Evolutionary conservation across 2,113 vertebrate species (phyloP).

Genomic region (Gambusia holbrooki): DNA sequence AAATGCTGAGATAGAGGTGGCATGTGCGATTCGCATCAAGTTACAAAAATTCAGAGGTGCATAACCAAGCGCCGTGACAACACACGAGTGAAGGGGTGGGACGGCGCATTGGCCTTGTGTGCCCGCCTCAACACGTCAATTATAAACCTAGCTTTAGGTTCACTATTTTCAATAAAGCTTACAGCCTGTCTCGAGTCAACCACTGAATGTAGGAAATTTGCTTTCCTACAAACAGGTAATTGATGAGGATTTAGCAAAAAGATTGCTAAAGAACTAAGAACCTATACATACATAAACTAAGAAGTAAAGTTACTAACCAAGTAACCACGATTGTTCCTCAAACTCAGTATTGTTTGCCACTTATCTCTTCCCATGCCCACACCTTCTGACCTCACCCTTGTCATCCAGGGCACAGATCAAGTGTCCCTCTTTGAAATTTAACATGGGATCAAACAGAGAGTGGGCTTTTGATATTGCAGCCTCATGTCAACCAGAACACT

Average conservation of each 20-base stretch:
- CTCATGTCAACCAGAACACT: slow-evolving; percentile 55
- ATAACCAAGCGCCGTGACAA: too few species aligned
- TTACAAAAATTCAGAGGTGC: too few species aligned
- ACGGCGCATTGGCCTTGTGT: too few species aligned
- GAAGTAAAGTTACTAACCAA: slow-evolving; percentile 22
- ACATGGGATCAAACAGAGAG: slow-evolving; percentile 74
- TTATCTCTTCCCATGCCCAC: slow-evolving; percentile 36
- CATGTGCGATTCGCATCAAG: too few species aligned
- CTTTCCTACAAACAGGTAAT: not conserved
- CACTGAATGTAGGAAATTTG: not conserved
- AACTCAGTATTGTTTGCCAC: slow-evolving; percentile 48
- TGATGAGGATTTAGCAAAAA: slow-evolving; percentile 36
- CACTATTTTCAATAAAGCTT: not conserved
- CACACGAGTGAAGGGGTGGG: too few species aligned
- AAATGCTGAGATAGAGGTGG: too few species aligned
- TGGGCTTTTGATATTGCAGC: slow-evolving; percentile 61
- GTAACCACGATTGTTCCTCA: slow-evolving; percentile 25
- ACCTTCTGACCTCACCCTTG: slow-evolving; percentile 38
- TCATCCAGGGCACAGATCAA: slow-evolving; percentile 59
- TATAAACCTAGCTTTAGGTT: too few species aligned
- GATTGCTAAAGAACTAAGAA: slow-evolving; percentile 9
- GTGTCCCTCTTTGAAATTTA: slow-evolving; percentile 78
- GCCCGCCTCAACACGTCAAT: too few species aligned
- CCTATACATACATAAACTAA: slow-evolving; percentile 19
- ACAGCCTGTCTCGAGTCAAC: not conserved